These are phyloP conservation scores for Encarsia formosa DNA, from an alignment of 2,888 invertebrate genomes.

Conservation along the genomic window DNA sequence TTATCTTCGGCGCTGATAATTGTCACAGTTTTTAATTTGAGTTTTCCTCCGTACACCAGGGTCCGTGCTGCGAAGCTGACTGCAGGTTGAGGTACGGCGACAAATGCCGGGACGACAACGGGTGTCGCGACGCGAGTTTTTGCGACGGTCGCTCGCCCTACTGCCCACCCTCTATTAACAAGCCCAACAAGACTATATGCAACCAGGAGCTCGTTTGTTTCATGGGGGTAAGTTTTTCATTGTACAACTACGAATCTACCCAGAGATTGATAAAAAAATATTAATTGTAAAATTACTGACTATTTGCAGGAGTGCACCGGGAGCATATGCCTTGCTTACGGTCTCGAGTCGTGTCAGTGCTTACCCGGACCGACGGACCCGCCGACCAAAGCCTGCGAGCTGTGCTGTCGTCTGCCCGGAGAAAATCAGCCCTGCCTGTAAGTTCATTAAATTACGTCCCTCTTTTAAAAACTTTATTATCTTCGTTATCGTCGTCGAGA, in stretches of 20 bases:
- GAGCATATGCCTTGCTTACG: constrained; percentile 95
- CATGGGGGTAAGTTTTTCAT: constrained; percentile 90
- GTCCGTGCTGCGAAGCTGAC: constrained; percentile 89
- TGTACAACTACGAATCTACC: too few relatives aligned
- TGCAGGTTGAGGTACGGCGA: constrained; percentile 82
- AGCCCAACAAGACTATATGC: constrained; percentile 91
- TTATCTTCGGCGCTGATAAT: neutral
- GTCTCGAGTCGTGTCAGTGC: constrained; percentile 93
- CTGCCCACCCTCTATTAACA: constrained; percentile 89
- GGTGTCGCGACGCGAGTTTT: constrained; percentile 87
- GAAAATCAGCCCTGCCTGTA: constrained; percentile 74
- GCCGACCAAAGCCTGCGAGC: constrained; percentile 83
- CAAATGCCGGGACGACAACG: constrained; percentile 89
- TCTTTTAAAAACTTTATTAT: constrained; percentile 20
- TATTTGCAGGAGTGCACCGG: constrained; percentile 84
- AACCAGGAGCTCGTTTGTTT: constrained; percentile 96
- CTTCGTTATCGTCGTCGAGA: constrained; percentile 12
- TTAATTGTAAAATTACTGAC: too few relatives aligned
- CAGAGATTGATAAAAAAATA: too few relatives aligned
- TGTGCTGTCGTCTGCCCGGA: constrained; percentile 86
- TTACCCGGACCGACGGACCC: constrained; percentile 73
- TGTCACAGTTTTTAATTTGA: neutral
- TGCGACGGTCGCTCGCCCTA: constrained; percentile 85
- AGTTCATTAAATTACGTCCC: constrained; percentile 35
- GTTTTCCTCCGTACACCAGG: constrained; percentile 60